Base-by-base conservation (phyloP, 2,113 vertebrate genomes). In the Gopherus flavomarginatus region DNA sequence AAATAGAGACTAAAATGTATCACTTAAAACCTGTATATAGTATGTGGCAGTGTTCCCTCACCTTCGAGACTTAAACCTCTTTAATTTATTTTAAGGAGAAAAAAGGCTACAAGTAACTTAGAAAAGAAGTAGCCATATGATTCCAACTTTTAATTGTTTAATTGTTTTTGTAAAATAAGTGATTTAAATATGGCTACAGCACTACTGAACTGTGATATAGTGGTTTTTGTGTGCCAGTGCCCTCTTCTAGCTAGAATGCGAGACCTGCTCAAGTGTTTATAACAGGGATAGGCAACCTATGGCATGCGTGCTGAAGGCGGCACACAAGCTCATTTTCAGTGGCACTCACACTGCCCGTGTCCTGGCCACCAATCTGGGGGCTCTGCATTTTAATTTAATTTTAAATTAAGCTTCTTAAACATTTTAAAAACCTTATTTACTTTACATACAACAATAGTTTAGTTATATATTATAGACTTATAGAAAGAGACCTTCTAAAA, bases 141-240 rank as follows among this genome's bases (percentile, higher is more conserved):
- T 77, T 82, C 86, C 44, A 65, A 77, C 0, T 0, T 78, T 6
- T 49, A 44, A 2, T 26, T 27, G 21, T 24, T 31, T 79, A 21
- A 9, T 59, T 44, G 8, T 17, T 11, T 5, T 56, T 50, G 35
- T 50, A 42, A 31, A 91, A 38, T 6, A 1, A 0, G 1, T 11
- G 0, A 1, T 5, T 49, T 56, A 44, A 22, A 3, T n/a, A 1
- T 47, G 24, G 65, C 17, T n/a, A n/a, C 19, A 69, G 31, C 24
- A 26, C 6, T 11, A 2, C 2, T 1, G 2, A 24, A 52, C 0
- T 0, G 9, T 7, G 47, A 31, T 22, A 88, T 35, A 49, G 14
- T 80, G 54, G 82, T 22, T 86, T 88, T 1, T 4, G 4, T 81
- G 75, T 85, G 81, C n/a, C n/a, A 1, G 82, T 95, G 96, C 81